phyloP scores from a whole-genome alignment of 2,888 invertebrate species.

The Geotrupes spiniger region DNA sequence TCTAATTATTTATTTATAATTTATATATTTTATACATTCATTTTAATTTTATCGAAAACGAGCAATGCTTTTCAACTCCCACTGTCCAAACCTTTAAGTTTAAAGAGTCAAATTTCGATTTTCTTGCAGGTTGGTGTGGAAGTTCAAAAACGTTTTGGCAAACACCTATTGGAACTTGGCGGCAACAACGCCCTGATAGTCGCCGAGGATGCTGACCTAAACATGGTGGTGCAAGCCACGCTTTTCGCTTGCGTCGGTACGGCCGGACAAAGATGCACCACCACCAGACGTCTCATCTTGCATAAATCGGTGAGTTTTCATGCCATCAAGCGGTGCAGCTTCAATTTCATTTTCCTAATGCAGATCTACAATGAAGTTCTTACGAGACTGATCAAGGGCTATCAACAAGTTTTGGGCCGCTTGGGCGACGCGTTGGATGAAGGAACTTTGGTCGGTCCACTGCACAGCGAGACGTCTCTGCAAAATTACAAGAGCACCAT shows the following conservation, averaged over 20 bases:
- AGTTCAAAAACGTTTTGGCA: slow-evolving; percentile 93
- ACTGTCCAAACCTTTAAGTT: no score
- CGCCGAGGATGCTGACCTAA: slow-evolving; percentile 87
- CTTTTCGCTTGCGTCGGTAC: slow-evolving; percentile 98
- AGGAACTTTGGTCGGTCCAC: slow-evolving; percentile 83
- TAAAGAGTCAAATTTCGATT: no score
- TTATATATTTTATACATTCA: no score
- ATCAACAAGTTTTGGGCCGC: slow-evolving; percentile 69
- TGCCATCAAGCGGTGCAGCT: no score
- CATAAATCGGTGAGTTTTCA: slow-evolving; percentile 69
- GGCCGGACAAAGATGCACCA: slow-evolving; percentile 96
- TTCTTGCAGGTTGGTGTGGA: slow-evolving; percentile 80
- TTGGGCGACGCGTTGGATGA: slow-evolving; percentile 89
- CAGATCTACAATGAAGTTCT: slow-evolving; percentile 73
- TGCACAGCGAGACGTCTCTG: slow-evolving; percentile 78
- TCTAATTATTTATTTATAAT: no score
- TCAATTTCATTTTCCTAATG: no score
- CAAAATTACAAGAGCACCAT: slow-evolving; percentile 74
- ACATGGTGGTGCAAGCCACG: slow-evolving; percentile 88
- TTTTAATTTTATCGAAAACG: no score
- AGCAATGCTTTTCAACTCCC: no score
- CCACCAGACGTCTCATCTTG: slow-evolving; percentile 83
- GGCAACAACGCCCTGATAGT: slow-evolving; percentile 98
- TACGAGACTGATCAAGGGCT: slow-evolving; percentile 72
- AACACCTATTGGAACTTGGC: slow-evolving; percentile 88